These are phyloP conservation scores for Drosophila tsacasi DNA, from an alignment of 1,140 invertebrate genomes.

Conservation along the genomic window DNA sequence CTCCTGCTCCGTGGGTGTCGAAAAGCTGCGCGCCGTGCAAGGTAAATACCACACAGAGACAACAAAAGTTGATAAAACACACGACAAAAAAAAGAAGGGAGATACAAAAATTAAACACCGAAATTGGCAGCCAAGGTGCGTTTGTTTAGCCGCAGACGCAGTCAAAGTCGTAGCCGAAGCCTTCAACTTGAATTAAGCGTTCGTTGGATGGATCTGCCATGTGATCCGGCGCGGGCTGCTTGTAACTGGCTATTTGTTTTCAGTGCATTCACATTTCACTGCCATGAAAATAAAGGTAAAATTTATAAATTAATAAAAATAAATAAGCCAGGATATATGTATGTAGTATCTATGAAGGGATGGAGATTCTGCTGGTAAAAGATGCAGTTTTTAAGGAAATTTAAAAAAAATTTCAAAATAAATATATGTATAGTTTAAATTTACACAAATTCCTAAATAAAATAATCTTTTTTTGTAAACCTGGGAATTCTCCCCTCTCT, in stretches of 20 bases:
- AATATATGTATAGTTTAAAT: too few species aligned
- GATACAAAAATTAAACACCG: constrained; percentile 43
- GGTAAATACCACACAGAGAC: constrained; percentile 52
- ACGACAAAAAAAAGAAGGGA: not conserved
- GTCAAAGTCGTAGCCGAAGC: constrained; percentile 47
- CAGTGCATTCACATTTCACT: not conserved
- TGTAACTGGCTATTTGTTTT: constrained; percentile 15
- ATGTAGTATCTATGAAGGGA: too few species aligned
- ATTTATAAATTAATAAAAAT: not conserved
- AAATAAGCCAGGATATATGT: too few species aligned
- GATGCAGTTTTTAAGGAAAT: too few species aligned
- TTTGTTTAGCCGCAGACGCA: constrained; percentile 59
- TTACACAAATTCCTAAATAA: too few species aligned
- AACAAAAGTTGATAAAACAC: constrained; percentile 46
- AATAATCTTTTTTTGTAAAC: too few species aligned
- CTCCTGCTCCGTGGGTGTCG: constrained; percentile 23
- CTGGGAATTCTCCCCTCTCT: too few species aligned
- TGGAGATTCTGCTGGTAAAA: too few species aligned
- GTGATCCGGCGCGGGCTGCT: not conserved
- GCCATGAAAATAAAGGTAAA: not conserved
- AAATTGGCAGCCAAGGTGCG: constrained; percentile 75
- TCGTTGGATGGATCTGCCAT: constrained; percentile 21
- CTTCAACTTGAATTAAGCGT: constrained; percentile 73
- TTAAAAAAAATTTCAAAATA: too few species aligned
- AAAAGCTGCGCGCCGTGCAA: constrained; percentile 51